A percentile compares a stretch with the other conserved stretches of the same genome.
Conservation (phyloP, 2,888 invertebrate genomes). For the Lasioglossum calceatum region DNA sequence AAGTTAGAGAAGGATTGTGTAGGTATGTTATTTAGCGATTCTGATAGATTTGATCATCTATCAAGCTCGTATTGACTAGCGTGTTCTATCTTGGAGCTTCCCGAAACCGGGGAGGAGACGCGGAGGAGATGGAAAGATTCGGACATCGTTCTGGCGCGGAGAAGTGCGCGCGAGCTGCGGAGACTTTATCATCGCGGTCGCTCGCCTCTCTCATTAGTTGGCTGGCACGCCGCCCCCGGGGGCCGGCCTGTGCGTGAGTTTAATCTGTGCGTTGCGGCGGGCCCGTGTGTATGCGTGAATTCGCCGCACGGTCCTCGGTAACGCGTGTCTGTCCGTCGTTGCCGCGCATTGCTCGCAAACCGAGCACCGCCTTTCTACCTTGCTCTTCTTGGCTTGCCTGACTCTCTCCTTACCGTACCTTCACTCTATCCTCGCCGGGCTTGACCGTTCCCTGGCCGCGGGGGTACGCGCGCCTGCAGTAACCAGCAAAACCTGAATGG, state of each 20-base stretch:
- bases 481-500: neutral
- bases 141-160: slow-evolving; percentile 43
- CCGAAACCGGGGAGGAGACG: neutral
- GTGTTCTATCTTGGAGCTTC: neutral
- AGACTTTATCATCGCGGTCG: slow-evolving; percentile 77
- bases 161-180: slow-evolving; percentile 41
- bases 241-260: slow-evolving; percentile 80
- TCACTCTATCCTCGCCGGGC: neutral
- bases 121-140: slow-evolving; percentile 55
- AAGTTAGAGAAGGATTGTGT: neutral
- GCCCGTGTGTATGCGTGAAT: slow-evolving; percentile 75
- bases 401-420: neutral
- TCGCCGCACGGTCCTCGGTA: slow-evolving; percentile 45
- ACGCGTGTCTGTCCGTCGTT: slow-evolving; percentile 41
- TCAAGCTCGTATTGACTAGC: neutral
- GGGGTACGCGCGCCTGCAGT: neutral
- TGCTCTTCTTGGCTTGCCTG: neutral
- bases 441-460: neutral
- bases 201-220: slow-evolving; percentile 82
- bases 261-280: slow-evolving; percentile 78
- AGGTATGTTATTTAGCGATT: neutral
- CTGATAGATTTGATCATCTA: neutral
- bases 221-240: slow-evolving; percentile 79
- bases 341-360: slow-evolving; percentile 40
- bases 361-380: neutral